phyloP scores from a whole-genome alignment of 1,140 invertebrate species.

The Pinna nobilis region DNA sequence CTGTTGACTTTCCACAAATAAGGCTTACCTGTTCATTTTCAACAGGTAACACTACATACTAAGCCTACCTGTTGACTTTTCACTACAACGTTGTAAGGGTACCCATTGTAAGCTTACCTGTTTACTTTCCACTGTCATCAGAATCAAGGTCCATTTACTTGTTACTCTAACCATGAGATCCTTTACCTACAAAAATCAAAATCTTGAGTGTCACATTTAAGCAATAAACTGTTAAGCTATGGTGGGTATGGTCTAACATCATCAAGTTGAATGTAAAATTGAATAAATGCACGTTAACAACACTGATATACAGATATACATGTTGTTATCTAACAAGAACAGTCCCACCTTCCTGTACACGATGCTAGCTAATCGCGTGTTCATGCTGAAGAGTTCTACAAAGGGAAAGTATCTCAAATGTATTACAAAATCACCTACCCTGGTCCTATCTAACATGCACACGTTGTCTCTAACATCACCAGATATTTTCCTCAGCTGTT shows the following conservation, averaged over 20 bases:
- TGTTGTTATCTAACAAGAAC: too few species aligned
- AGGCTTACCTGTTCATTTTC: too few species aligned
- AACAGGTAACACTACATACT: too few species aligned
- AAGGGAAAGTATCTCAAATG: too few species aligned
- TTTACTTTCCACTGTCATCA: conserved; percentile 42
- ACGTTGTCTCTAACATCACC: conserved; percentile 50
- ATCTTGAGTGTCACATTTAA: neutral
- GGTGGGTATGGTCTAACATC: neutral
- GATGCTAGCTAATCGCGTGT: too few species aligned
- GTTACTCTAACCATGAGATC: conserved; percentile 51
- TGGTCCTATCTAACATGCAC: conserved; percentile 41
- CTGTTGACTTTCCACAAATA: too few species aligned
- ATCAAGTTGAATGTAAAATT: neutral
- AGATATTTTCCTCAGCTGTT: conserved; percentile 40
- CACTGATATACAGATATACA: too few species aligned
- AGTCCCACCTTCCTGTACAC: too few species aligned
- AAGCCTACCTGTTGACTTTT: too few species aligned
- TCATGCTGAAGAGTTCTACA: too few species aligned
- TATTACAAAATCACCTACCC: conserved; percentile 32
- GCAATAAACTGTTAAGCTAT: neutral
- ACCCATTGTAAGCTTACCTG: conserved; percentile 35
- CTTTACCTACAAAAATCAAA: conserved; percentile 41
- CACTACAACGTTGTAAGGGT: neutral
- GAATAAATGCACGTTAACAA: neutral
- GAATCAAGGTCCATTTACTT: conserved; percentile 50